Evolutionary conservation across 2,797 vertebrate species (phyloP).

Genomic region (Rhinophrynus dorsalis): DNA sequence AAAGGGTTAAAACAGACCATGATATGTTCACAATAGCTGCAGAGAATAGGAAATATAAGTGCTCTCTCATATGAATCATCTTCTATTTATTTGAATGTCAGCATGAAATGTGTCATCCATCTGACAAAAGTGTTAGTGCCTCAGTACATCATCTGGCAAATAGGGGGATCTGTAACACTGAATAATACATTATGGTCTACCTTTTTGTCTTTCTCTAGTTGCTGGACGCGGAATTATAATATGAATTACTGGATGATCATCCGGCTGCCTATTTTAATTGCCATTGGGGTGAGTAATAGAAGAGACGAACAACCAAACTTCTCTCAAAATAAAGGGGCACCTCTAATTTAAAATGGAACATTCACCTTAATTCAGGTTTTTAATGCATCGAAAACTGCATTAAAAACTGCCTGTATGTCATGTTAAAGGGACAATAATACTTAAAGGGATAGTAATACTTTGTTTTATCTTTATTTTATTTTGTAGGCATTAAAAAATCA

Average conservation of each 20-base stretch:
- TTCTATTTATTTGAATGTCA: not conserved
- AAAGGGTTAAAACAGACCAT: not conserved
- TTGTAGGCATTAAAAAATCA: no score
- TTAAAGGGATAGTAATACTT: no score
- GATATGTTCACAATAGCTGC: not conserved
- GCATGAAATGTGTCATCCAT: not conserved
- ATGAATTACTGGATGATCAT: slow-evolving; percentile 98
- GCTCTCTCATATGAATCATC: no score
- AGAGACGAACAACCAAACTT: not conserved
- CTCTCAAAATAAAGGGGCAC: not conserved
- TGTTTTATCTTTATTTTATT: no score
- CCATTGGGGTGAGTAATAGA: slow-evolving; percentile 84
- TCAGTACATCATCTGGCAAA: not conserved
- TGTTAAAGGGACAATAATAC: no score
- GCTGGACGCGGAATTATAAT: slow-evolving; percentile 94
- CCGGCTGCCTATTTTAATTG: slow-evolving; percentile 87
- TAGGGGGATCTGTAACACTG: not conserved
- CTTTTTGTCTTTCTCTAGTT: slow-evolving; percentile 70
- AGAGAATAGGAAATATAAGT: no score
- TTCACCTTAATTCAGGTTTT: no score
- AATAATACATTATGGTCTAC: slow-evolving; percentile 46
- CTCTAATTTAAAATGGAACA: no score
- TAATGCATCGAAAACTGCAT: no score
- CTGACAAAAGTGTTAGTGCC: not conserved
- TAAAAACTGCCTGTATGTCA: no score